These are phyloP conservation scores for Peromyscus leucopus DNA, from an alignment of 2,113 vertebrate species.

Conservation along the genomic window DNA sequence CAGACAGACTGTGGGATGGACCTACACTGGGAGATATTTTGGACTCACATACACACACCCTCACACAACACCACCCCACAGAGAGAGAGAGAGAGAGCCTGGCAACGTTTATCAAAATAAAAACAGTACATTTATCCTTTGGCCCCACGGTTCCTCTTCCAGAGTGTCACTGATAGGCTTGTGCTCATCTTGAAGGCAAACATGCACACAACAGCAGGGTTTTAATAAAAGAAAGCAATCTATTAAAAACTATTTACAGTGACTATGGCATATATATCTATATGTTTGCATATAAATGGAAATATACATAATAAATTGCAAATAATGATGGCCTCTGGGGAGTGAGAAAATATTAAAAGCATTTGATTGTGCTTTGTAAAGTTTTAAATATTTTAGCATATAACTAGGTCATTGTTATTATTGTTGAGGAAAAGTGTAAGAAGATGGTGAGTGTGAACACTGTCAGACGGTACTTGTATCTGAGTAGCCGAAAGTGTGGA, in stretches of 20 bases:
- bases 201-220: neutral
- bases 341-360: neutral
- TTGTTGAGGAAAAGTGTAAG: neutral
- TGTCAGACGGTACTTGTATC: neutral
- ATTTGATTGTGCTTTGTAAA: slow-evolving; percentile 4
- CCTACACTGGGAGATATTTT: neutral
- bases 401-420: no score
- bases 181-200: neutral
- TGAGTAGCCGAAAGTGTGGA: neutral
- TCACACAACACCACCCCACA: neutral
- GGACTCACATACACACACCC: neutral
- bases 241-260: neutral
- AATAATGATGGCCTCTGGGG: neutral
- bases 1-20: no score
- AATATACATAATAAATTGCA: neutral
- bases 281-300: neutral
- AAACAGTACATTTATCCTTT: neutral
- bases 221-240: slow-evolving; percentile 25
- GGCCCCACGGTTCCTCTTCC: neutral
- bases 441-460: neutral
- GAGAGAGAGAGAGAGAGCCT: neutral
- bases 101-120: neutral
- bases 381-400: neutral
- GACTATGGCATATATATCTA: neutral
- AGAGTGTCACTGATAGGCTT: neutral